phyloP scores from a whole-genome alignment of 2,888 invertebrate species.

The Seladonia tumulorum region DNA sequence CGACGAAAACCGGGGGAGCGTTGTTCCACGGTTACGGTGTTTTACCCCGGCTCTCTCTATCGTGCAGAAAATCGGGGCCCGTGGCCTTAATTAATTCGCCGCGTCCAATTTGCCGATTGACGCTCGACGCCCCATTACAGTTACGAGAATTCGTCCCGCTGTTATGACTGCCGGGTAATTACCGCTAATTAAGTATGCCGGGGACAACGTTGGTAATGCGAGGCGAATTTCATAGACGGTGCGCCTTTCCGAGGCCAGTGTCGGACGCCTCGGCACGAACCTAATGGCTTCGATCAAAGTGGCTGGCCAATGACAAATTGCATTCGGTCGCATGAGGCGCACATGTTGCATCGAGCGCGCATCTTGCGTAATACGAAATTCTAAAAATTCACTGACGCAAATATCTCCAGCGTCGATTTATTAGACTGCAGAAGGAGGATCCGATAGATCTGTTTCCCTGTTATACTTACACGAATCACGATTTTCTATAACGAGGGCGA shows the following conservation, averaged over 20 bases:
- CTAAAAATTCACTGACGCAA: too few species aligned
- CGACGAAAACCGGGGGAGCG: slow-evolving; percentile 15
- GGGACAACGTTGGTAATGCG: slow-evolving; percentile 25
- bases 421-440: not conserved
- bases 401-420: too few species aligned
- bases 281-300: not conserved
- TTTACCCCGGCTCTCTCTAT: slow-evolving; percentile 36
- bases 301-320: not conserved
- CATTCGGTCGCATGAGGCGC: not conserved
- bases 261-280: not conserved
- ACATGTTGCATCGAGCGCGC: too few species aligned
- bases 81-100: slow-evolving; percentile 64
- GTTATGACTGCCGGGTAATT: slow-evolving; percentile 40
- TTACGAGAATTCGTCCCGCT: slow-evolving; percentile 36
- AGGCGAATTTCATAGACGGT: slow-evolving; percentile 28
- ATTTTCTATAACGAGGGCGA: too few species aligned
- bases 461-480: too few species aligned
- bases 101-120: slow-evolving; percentile 51
- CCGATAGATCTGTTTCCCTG: not conserved
- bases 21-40: slow-evolving; percentile 59
- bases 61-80: not conserved
- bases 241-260: not conserved
- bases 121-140: slow-evolving; percentile 38
- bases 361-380: too few species aligned
- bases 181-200: slow-evolving; percentile 52